These are phyloP conservation scores for Metellina segmentata DNA, from an alignment of 2,888 invertebrate species.

Conservation along the genomic window DNA sequence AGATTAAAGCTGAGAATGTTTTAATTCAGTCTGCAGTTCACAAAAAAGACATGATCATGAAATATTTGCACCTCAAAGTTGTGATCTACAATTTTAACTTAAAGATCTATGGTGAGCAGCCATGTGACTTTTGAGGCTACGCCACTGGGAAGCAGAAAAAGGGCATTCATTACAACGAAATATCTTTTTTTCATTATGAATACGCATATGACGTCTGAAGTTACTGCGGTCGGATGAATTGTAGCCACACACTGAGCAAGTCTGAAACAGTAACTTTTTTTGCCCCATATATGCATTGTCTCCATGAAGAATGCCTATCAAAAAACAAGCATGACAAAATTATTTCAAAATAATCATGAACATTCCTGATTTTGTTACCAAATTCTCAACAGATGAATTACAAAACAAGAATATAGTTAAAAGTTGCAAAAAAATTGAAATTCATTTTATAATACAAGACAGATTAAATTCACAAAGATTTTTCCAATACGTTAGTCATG, in stretches of 20 bases:
- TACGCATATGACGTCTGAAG: not conserved
- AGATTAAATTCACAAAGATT: too few species aligned
- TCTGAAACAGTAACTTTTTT: not conserved
- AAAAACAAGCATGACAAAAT: not conserved
- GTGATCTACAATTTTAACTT: not conserved
- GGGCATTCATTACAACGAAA: not conserved
- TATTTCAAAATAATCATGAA: not conserved
- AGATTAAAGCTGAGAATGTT: too few species aligned
- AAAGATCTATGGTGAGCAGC: not conserved
- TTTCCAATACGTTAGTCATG: too few species aligned
- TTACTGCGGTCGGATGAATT: slow-evolving; percentile 7
- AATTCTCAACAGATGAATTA: too few species aligned
- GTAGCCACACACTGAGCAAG: not conserved
- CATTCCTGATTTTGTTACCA: too few species aligned
- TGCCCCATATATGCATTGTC: not conserved
- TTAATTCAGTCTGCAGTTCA: too few species aligned
- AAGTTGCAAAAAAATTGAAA: too few species aligned
- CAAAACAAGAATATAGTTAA: too few species aligned
- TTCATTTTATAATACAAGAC: too few species aligned
- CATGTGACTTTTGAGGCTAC: not conserved
- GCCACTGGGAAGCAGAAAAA: not conserved
- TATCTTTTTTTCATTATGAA: not conserved
- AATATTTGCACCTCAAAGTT: not conserved
- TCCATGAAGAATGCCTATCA: not conserved
- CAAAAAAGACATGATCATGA: too few species aligned